Evolutionary conservation across 2,113 vertebrate species (phyloP).

Genomic region (Myrmophylax atrothorax): DNA sequence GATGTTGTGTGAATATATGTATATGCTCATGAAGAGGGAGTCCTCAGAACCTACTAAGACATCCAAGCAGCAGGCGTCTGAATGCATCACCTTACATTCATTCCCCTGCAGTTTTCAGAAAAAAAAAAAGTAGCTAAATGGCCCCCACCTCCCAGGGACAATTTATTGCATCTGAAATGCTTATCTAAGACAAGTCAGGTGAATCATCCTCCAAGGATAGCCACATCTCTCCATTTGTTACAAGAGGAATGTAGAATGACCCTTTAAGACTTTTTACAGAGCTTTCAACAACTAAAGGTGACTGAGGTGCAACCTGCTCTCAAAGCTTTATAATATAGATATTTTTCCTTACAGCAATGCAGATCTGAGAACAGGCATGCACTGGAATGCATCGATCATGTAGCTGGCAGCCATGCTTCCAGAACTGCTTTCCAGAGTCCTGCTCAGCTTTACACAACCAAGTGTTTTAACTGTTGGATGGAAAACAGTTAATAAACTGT

Average conservation of each 20-base stretch:
- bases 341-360: neutral
- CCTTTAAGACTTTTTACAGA: neutral
- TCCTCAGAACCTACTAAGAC: neutral
- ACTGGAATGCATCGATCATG: neutral
- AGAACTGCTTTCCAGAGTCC: neutral
- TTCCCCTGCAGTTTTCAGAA: neutral
- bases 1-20: neutral
- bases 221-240: neutral
- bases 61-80: neutral
- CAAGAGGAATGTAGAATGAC: neutral
- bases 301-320: neutral
- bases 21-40: neutral
- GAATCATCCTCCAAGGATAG: neutral
- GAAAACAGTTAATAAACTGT: slow-evolving; percentile 17
- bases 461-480: slow-evolving; percentile 11
- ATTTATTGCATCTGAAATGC: neutral
- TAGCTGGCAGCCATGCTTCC: neutral
- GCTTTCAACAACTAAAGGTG: neutral
- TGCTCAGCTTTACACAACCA: slow-evolving; percentile 19
- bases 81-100: neutral
- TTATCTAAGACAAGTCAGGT: neutral
- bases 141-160: neutral
- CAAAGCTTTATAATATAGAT: neutral
- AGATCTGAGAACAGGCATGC: neutral
- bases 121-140: neutral